Evolutionary conservation across 2,888 invertebrate genomes (phyloP).

Genomic region (Mesorhabditis spiculigera): DNA sequence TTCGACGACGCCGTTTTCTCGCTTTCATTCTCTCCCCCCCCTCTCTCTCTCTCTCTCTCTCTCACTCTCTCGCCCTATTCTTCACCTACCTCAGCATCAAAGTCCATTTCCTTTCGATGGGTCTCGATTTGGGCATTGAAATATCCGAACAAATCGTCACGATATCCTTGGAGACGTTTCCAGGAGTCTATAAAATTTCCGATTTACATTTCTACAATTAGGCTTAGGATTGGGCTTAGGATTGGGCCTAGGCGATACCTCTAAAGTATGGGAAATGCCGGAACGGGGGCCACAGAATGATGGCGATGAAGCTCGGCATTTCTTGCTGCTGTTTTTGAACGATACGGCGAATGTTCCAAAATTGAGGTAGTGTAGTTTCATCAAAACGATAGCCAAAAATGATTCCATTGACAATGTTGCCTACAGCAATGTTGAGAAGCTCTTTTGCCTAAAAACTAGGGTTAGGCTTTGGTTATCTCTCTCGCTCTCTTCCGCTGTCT

Average conservation of each 20-base stretch:
- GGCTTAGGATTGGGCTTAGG: too few species aligned
- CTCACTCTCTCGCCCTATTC: too few species aligned
- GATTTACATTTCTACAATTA: too few species aligned
- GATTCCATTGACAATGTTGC: slow-evolving; percentile 15
- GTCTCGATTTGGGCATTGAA: neutral
- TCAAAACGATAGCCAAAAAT: slow-evolving; percentile 13
- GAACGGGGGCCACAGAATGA: too few species aligned
- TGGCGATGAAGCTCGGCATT: too few species aligned
- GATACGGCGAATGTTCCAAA: neutral
- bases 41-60: too few species aligned
- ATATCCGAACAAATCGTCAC: neutral
- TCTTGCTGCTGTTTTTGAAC: neutral
- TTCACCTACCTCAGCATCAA: neutral
- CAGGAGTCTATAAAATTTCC: too few species aligned
- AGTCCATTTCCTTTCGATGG: neutral
- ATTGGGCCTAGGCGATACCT: too few species aligned
- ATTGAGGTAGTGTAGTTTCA: neutral
- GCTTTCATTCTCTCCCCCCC: too few species aligned
- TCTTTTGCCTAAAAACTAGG: slow-evolving; percentile 6
- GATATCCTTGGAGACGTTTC: neutral
- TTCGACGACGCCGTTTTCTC: too few species aligned
- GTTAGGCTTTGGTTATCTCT: too few species aligned
- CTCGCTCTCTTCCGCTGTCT: neutral
- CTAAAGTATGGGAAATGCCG: too few species aligned
- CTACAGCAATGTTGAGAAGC: slow-evolving; percentile 13